phyloP scores from a whole-genome alignment of 2,888 invertebrate species.

The Cataglyphis cursor region DNA sequence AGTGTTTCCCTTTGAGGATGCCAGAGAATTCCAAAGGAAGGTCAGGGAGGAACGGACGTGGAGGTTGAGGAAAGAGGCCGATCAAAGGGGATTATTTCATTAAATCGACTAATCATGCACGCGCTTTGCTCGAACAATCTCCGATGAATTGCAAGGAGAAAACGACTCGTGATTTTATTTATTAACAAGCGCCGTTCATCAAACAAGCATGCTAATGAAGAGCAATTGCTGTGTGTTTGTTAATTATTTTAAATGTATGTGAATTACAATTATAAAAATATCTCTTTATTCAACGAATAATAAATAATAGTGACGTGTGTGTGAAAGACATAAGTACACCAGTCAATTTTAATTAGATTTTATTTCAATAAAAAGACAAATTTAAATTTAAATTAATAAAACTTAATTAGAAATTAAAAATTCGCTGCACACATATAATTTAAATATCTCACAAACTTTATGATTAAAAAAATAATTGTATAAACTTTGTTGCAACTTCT shows the following conservation, averaged over 20 bases:
- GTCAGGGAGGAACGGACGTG: conserved; percentile 65
- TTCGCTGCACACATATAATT: not conserved
- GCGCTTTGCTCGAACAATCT: conserved; percentile 68
- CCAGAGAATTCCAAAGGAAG: conserved; percentile 70
- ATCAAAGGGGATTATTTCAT: conserved; percentile 86
- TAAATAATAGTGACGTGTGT: not conserved
- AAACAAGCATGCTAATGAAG: not conserved
- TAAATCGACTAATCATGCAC: conserved; percentile 85
- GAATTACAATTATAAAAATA: not conserved
- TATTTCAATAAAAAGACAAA: not conserved
- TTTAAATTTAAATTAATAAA: not conserved
- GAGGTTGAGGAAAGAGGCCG: conserved; percentile 77
- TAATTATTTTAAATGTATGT: not conserved
- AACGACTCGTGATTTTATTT: conserved; percentile 43
- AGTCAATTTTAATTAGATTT: not conserved
- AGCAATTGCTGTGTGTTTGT: not conserved
- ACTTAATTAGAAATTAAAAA: conserved; percentile 7
- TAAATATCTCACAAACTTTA: not conserved
- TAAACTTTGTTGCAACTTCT: no score
- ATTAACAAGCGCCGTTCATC: conserved; percentile 20
- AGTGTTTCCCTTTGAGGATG: conserved; percentile 82
- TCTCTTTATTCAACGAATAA: not conserved
- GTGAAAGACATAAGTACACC: not conserved
- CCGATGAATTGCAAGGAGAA: conserved; percentile 55
- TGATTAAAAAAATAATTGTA: not conserved